Percentiles rank a stretch among this genome's conserved stretches.
phyloP scores from a whole-genome alignment of 2,797 vertebrate genomes.

The Aplochiton taeniatus region DNA sequence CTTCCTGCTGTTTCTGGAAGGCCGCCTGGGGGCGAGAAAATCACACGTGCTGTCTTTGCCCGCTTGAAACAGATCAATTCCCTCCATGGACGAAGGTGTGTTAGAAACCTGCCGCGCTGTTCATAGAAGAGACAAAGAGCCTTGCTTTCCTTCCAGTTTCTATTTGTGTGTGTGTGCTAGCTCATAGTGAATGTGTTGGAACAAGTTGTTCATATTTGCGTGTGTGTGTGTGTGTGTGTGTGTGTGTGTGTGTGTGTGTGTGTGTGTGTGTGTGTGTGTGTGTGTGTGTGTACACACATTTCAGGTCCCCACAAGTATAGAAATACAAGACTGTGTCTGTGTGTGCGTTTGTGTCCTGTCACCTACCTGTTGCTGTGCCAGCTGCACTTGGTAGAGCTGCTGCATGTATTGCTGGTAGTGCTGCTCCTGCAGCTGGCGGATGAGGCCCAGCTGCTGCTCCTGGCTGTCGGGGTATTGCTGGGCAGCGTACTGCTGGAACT shows the following conservation, averaged over 20 bases:
- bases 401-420: slow-evolving; percentile 99
- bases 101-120: too few species aligned
- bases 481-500: slow-evolving; percentile 99
- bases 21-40: slow-evolving; percentile 78
- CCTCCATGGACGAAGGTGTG: neutral
- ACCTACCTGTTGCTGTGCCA: slow-evolving; percentile 95
- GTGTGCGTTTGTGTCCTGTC: neutral
- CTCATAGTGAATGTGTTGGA: too few species aligned
- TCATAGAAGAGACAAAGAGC: too few species aligned
- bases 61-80: neutral
- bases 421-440: slow-evolving; percentile 98
- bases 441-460: slow-evolving; percentile 94
- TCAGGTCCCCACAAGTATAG: neutral
- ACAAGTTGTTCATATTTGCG: neutral
- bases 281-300: neutral
- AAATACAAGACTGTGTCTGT: neutral
- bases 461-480: slow-evolving; percentile 97
- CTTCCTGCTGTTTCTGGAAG: slow-evolving; percentile 91
- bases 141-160: too few species aligned
- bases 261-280: neutral
- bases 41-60: too few species aligned
- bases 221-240: neutral
- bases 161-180: neutral
- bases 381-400: slow-evolving; percentile 97
- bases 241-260: neutral